Evolutionary conservation across 2,113 vertebrate genomes (phyloP).

Genomic region (Bothrops jararaca): DNA sequence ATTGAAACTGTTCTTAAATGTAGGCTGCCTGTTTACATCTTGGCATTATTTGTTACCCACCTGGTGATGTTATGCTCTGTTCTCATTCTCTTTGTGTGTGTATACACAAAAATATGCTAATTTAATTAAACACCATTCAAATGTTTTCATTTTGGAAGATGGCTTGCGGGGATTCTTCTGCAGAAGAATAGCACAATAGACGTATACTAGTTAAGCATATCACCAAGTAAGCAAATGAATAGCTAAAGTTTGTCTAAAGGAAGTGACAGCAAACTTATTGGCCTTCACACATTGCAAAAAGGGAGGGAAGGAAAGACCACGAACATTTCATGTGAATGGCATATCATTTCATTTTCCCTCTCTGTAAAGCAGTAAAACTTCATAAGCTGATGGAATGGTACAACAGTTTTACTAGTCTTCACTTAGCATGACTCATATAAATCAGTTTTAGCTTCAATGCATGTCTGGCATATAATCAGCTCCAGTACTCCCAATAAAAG

Average conservation of each 20-base stretch:
- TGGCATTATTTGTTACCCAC: neutral
- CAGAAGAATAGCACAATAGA: neutral
- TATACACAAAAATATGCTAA: neutral
- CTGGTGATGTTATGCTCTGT: neutral
- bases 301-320: neutral
- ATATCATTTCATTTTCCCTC: conserved; percentile 39
- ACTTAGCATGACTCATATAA: conserved; percentile 43
- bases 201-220: neutral
- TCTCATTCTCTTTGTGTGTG: neutral
- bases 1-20: neutral
- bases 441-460: conserved; percentile 26
- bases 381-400: neutral
- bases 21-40: neutral
- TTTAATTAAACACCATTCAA: neutral
- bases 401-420: conserved; percentile 35
- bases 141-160: neutral
- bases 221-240: neutral
- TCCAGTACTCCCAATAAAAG: conserved; percentile 13
- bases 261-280: neutral
- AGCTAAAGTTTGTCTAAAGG: neutral
- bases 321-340: conserved; percentile 39
- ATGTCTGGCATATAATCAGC: conserved; percentile 16
- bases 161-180: neutral
- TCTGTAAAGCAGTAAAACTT: conserved; percentile 39
- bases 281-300: conserved; percentile 34